phyloP scores from a whole-genome alignment of 2,113 vertebrate species.

The Coryphaenoides rupestris region DNA sequence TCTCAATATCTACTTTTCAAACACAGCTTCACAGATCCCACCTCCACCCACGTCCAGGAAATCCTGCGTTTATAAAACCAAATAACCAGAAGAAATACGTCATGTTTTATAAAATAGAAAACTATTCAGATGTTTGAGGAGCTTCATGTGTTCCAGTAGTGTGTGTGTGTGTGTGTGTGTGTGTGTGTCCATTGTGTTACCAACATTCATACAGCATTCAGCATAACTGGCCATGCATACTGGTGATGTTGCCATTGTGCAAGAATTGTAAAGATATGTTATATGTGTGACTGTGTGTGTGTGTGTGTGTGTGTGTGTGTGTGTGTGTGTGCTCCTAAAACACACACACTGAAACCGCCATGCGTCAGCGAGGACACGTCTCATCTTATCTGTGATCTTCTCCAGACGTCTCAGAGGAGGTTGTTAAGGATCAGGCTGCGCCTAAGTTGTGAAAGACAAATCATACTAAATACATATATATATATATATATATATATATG shows the following conservation, averaged over 20 bases:
- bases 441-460: constrained; percentile 51
- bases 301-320: constrained; percentile 1
- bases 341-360: neutral
- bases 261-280: neutral
- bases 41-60: constrained; percentile 4
- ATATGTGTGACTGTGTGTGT: constrained; percentile 6
- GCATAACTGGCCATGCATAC: too few relatives aligned
- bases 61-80: constrained; percentile 29
- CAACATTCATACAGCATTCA: too few relatives aligned
- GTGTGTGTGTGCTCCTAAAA: constrained; percentile 22
- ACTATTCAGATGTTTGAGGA: constrained; percentile 12
- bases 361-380: too few relatives aligned
- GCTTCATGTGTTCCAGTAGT: constrained; percentile 9
- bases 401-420: constrained; percentile 30
- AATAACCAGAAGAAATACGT: constrained; percentile 28
- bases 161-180: neutral
- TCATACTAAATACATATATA: too few relatives aligned
- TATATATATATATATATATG: too few relatives aligned
- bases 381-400: constrained; percentile 16
- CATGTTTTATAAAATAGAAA: constrained; percentile 11
- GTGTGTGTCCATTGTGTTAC: neutral
- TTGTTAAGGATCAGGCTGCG: constrained; percentile 54
- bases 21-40: constrained; percentile 7
- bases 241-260: neutral
- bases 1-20: constrained; percentile 20